Evolutionary conservation across 2,113 vertebrate genomes (phyloP).

Genomic region (Eurystomus gularis): DNA sequence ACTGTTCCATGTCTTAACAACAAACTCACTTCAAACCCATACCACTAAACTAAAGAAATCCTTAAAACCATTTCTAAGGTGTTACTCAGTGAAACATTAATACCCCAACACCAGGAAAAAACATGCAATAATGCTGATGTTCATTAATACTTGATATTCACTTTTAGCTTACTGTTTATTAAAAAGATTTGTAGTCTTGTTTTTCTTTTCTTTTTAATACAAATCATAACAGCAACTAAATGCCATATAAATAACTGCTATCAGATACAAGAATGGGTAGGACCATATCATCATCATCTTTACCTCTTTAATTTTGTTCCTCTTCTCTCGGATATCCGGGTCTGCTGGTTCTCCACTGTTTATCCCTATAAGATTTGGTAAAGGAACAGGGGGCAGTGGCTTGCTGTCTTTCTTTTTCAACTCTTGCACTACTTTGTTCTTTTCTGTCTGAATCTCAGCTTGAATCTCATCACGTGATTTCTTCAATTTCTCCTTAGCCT

Average conservation of each 20-base stretch:
- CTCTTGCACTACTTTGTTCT: slow-evolving; percentile 88
- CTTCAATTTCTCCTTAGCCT: slow-evolving; percentile 96
- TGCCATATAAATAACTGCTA: neutral
- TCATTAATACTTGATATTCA: neutral
- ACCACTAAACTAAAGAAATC: neutral
- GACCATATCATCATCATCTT: neutral
- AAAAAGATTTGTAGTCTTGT: neutral
- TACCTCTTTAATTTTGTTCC: slow-evolving; percentile 98
- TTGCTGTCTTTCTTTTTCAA: slow-evolving; percentile 86
- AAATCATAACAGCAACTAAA: neutral
- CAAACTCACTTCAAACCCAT: neutral
- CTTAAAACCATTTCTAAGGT: neutral
- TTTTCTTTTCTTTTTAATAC: neutral
- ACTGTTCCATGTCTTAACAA: neutral
- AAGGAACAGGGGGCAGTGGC: slow-evolving; percentile 87
- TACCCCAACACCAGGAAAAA: neutral
- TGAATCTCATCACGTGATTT: slow-evolving; percentile 92
- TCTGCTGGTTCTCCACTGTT: slow-evolving; percentile 89
- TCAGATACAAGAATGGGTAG: neutral
- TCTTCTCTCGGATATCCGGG: slow-evolving; percentile 86
- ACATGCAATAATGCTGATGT: neutral
- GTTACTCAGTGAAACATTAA: neutral
- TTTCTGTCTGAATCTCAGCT: slow-evolving; percentile 97
- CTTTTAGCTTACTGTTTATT: neutral
- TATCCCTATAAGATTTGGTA: slow-evolving; percentile 91